Evolutionary conservation across 2,113 vertebrate genomes (phyloP).

Genomic region (Arenaria interpres): DNA sequence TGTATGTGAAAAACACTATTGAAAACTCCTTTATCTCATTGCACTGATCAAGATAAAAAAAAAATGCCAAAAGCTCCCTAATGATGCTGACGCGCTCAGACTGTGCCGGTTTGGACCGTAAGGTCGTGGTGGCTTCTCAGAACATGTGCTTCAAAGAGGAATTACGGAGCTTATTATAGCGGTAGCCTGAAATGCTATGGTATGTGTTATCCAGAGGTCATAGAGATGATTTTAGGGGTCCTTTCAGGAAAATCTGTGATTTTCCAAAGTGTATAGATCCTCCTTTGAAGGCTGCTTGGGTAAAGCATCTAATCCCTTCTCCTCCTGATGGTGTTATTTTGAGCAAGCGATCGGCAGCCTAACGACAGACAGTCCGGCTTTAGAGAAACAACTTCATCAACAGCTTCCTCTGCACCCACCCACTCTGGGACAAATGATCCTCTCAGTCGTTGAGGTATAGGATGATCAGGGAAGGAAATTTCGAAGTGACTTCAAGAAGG

Average conservation of each 20-base stretch:
- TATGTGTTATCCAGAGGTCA: not conserved
- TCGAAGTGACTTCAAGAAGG: not conserved
- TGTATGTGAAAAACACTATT: not conserved
- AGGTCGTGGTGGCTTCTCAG: not conserved
- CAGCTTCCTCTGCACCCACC: not conserved
- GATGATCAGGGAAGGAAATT: not conserved
- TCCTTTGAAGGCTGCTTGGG: not conserved
- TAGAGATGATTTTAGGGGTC: not conserved
- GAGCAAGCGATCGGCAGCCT: not conserved
- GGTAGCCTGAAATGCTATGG: not conserved
- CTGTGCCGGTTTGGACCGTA: not conserved
- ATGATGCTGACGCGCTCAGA: not conserved
- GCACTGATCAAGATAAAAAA: not conserved
- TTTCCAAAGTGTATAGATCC: not conserved
- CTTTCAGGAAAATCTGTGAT: not conserved
- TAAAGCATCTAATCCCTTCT: not conserved
- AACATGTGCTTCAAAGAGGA: not conserved
- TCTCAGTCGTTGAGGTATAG: not conserved
- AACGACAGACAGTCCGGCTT: not conserved
- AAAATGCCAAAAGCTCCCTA: not conserved
- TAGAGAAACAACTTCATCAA: not conserved
- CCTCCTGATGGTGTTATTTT: not conserved
- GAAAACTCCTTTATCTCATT: not conserved
- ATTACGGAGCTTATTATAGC: not conserved
- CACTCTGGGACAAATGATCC: not conserved